Evolutionary conservation across 2,113 vertebrate genomes (phyloP), one percentile per base, ranked within the genome.

Genomic region (Athene noctua): DNA sequence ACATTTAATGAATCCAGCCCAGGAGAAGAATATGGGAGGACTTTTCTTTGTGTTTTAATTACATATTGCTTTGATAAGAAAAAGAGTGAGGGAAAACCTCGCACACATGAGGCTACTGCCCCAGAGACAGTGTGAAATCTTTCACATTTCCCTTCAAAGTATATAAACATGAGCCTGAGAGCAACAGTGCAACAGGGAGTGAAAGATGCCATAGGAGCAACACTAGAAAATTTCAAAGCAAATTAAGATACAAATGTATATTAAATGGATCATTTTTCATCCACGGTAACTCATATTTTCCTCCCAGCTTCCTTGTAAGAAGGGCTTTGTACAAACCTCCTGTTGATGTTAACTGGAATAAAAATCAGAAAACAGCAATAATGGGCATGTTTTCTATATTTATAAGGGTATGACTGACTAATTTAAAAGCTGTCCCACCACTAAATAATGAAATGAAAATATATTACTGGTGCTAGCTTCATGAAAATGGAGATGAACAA

Each of bases 31-130:
- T 29, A 89, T 2, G 6, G 21, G 49, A 93, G 51, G 47, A 79
- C 77, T 85, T 91, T 58, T 19, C 38, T 79, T 94, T 91, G 70
- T 81, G 74, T 88, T 97, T 70, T 94, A 94, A 97, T 91, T 96
- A 65, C 32, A 15, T 73, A 83, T 59, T 78, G 84, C 91, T 96
- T 92, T 96, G 63, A 83, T 72, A 96, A 93, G 79, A 91, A 95
- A 91, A 90, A 57, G 61, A 67, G 52, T 40, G 67, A 94, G 32
- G 57, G 66, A 92, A 74, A 85, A 52, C 65, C 84, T 88, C 58
- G 77, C 62, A 73, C 63, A 62, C 29, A 80, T 49, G 19, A 94
- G 26, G 75, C 58, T 87, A 52, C 49, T 92, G 79, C 58, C 78
- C 57, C 61, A 67, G 72, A 92, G 62, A 91, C 86, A 85, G 61